Percentiles rank a stretch among this genome's conserved stretches.
These are phyloP conservation scores for Sorex araneus DNA, from an alignment of 2,113 vertebrate genomes.

Conservation along the genomic window DNA sequence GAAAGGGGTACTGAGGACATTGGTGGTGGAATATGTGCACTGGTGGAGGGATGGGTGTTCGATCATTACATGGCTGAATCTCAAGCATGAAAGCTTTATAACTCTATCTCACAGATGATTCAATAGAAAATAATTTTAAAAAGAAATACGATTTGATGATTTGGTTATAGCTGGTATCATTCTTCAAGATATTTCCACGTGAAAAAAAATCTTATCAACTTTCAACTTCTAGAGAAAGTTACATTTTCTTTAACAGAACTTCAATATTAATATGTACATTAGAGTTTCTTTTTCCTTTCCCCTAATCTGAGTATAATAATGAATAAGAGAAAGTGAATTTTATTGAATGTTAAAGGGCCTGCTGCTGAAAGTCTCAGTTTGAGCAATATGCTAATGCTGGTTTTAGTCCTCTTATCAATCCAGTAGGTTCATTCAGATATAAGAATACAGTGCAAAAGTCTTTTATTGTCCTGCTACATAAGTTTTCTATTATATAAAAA, in stretches of 20 bases:
- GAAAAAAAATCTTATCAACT: slow-evolving; percentile 45
- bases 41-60: no score
- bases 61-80: no score
- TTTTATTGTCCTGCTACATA: slow-evolving; percentile 77
- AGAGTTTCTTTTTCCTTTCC: slow-evolving; percentile 36
- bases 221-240: background rate
- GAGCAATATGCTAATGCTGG: slow-evolving; percentile 79
- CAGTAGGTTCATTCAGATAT: slow-evolving; percentile 71
- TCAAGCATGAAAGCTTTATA: no score
- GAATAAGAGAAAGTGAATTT: slow-evolving; percentile 62
- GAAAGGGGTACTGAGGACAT: no score
- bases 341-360: slow-evolving; percentile 37
- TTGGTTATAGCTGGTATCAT: background rate
- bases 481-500: slow-evolving; percentile 72
- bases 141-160: background rate
- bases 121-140: no score
- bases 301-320: slow-evolving; percentile 72
- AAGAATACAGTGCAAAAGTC: slow-evolving; percentile 71
- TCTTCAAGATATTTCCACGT: slow-evolving; percentile 9
- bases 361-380: slow-evolving; percentile 34
- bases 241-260: slow-evolving; percentile 61
- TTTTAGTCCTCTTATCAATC: slow-evolving; percentile 68
- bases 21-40: no score
- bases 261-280: slow-evolving; percentile 67
- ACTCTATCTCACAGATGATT: no score